Conservation (phyloP, 2,888 invertebrate species). For the Ormyrus labotus region DNA sequence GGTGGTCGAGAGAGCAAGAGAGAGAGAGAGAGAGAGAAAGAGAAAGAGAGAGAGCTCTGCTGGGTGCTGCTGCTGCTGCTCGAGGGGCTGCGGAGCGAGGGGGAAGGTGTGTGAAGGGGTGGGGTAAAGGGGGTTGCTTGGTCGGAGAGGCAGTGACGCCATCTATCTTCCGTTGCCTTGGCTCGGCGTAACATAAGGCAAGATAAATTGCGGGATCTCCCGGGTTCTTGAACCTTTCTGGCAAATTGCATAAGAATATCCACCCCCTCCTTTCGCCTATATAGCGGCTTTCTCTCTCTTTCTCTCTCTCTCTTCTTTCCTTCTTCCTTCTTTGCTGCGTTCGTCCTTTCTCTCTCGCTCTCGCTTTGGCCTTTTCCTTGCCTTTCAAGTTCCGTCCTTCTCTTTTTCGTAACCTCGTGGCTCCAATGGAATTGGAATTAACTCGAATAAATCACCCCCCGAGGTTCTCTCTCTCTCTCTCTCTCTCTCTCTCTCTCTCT, state of each 20-base stretch:
- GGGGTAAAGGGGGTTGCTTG: constrained; percentile 72
- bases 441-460: constrained; percentile 74
- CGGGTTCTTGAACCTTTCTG: constrained; percentile 77
- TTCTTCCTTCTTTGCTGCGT: constrained; percentile 59
- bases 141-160: constrained; percentile 75
- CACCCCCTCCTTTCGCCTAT: constrained; percentile 58
- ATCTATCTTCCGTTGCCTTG: constrained; percentile 76
- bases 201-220: constrained; percentile 77
- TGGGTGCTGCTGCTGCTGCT: constrained; percentile 26
- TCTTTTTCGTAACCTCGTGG: constrained; percentile 65
- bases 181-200: constrained; percentile 76
- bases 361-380: constrained; percentile 59
- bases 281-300: constrained; percentile 42
- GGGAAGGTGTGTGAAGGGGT: constrained; percentile 19
- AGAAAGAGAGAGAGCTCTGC: constrained; percentile 45
- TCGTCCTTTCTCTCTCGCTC: constrained; percentile 56
- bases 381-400: constrained; percentile 59
- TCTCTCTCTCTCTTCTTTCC: constrained; percentile 57
- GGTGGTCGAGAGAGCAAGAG: constrained; percentile 70
- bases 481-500: constrained; percentile 42
- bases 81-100: constrained; percentile 8
- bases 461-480: constrained; percentile 53
- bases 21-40: constrained; percentile 48
- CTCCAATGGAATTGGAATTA: constrained; percentile 77
- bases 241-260: constrained; percentile 76